phyloP scores from a whole-genome alignment of 2,888 invertebrate species.

The Incurvaria masculella region DNA sequence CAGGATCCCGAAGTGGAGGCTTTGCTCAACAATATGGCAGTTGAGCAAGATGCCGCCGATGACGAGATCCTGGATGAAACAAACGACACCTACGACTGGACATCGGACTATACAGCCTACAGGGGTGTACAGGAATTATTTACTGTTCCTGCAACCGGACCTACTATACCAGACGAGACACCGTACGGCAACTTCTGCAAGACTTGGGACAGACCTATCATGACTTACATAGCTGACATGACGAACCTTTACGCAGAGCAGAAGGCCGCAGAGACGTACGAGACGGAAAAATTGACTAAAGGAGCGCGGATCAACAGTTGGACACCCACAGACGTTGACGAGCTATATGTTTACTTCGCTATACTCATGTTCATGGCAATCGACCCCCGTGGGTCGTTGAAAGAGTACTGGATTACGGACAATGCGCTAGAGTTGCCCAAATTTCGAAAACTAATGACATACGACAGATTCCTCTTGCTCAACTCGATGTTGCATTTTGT shows the following conservation, averaged over 20 bases:
- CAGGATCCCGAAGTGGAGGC: too few relatives aligned
- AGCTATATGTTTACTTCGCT: constrained; percentile 4
- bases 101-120: too few relatives aligned
- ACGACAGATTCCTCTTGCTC: constrained; percentile 12
- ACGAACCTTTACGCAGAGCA: constrained; percentile 8
- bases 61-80: too few relatives aligned
- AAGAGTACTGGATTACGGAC: constrained; percentile 15
- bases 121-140: too few relatives aligned
- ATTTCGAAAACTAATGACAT: constrained; percentile 13
- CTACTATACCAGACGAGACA: too few relatives aligned
- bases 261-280: background rate
- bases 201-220: constrained; percentile 5
- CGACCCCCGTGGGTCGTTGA: constrained; percentile 4
- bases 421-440: constrained; percentile 15
- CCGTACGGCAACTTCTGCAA: too few relatives aligned
- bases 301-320: constrained; percentile 2
- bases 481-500: constrained; percentile 15
- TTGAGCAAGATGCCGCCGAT: too few relatives aligned
- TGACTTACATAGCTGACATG: constrained; percentile 3
- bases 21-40: too few relatives aligned
- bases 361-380: constrained; percentile 5
- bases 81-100: too few relatives aligned
- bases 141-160: too few relatives aligned
- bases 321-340: constrained; percentile 3
- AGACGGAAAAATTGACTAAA: background rate